A percentile compares a stretch with the other conserved stretches of the same genome.
These are phyloP conservation scores for Himalopsyche anomala DNA, from an alignment of 2,888 invertebrate species.

Conservation along the genomic window DNA sequence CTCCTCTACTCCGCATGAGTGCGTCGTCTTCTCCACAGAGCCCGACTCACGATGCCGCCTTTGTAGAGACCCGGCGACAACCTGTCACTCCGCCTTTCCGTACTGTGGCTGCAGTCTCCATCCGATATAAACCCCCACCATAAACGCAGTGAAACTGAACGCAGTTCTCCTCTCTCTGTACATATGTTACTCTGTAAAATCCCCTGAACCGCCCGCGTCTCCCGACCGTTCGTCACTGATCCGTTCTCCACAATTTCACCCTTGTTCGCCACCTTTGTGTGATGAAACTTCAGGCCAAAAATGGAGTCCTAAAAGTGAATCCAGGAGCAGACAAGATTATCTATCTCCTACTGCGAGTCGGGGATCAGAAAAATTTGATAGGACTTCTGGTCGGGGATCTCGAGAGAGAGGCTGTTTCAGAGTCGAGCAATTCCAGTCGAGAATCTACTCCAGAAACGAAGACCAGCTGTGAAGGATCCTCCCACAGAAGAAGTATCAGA, in stretches of 20 bases:
- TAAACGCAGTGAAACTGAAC: not conserved
- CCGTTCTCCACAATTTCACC: constrained; percentile 66
- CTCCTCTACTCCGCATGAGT: constrained; percentile 68
- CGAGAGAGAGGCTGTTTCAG: constrained; percentile 68
- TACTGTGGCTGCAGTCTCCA: not conserved
- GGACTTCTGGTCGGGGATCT: not conserved
- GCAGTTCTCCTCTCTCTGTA: not conserved
- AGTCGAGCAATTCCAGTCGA: constrained; percentile 74
- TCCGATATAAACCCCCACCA: not conserved
- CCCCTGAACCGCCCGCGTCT: constrained; percentile 17
- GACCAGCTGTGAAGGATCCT: constrained; percentile 72
- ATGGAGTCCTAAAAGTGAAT: constrained; percentile 65
- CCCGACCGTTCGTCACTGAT: not conserved
- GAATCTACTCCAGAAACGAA: constrained; percentile 73
- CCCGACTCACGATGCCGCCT: constrained; percentile 21
- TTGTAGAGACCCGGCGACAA: constrained; percentile 36
- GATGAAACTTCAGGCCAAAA: constrained; percentile 55
- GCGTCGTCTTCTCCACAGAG: constrained; percentile 52
- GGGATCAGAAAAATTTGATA: constrained; percentile 25
- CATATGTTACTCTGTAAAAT: not conserved
- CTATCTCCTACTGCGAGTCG: constrained; percentile 49
- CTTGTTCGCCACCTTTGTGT: constrained; percentile 47
- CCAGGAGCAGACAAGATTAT: constrained; percentile 56
- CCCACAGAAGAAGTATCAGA: constrained; percentile 81
- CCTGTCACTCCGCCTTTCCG: constrained; percentile 44